A percentile compares a stretch with the other conserved stretches of the same genome.
Conservation (phyloP, 2,113 vertebrate genomes). For the Sporophila hypoxantha region DNA sequence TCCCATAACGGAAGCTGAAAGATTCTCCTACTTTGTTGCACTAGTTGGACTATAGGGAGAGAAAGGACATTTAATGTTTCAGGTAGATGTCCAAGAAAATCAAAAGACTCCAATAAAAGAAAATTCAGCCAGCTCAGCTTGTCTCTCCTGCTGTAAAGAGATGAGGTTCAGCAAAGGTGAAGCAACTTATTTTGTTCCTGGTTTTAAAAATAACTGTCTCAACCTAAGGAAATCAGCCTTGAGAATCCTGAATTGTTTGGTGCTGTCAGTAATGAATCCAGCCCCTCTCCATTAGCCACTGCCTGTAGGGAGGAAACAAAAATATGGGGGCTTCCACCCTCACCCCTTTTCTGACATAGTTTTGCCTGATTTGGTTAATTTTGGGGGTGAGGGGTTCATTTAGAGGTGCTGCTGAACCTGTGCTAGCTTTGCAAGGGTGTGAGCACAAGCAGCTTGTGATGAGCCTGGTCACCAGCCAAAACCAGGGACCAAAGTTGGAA, state of each 20-base stretch:
- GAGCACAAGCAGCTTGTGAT: neutral
- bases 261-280: neutral
- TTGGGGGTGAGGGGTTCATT: neutral
- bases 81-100: conserved; percentile 40
- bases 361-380: neutral
- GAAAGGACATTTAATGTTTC: conserved; percentile 6
- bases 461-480: neutral
- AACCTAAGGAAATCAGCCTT: neutral
- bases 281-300: too few species aligned
- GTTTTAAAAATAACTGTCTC: conserved; percentile 16
- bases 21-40: neutral
- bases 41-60: neutral
- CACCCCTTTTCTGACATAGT: neutral
- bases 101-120: conserved; percentile 35
- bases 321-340: neutral
- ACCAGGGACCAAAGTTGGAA: rapidly evolving
- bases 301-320: neutral
- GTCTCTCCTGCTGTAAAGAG: conserved; percentile 20
- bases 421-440: neutral
- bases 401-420: neutral
- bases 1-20: neutral
- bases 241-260: neutral
- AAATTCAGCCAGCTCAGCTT: conserved; percentile 24
- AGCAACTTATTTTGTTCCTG: neutral
- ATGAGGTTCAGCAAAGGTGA: conserved; percentile 33